These are phyloP conservation scores for Trematomus loennbergii DNA, from an alignment of 2,113 vertebrate species.

Conservation along the genomic window DNA sequence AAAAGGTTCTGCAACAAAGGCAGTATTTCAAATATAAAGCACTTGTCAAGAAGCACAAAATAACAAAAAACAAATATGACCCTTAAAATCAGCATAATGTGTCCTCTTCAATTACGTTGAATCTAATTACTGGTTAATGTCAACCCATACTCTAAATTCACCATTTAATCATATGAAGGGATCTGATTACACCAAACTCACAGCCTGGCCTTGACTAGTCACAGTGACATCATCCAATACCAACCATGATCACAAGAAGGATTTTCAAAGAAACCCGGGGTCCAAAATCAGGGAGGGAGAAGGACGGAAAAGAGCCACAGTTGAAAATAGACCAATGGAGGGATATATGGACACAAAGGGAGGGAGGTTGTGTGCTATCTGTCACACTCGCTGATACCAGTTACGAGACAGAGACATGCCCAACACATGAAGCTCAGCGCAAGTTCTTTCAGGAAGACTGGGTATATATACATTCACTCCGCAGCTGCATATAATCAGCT, in stretches of 20 bases:
- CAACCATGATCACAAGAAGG: slow-evolving; percentile 16
- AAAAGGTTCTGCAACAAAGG: no score
- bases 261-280: slow-evolving; percentile 29
- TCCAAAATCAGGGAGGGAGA: background rate
- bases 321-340: slow-evolving; percentile 9
- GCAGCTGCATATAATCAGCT: no score
- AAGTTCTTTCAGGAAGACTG: no score
- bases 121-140: no score
- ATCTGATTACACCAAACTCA: slow-evolving; percentile 2
- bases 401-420: slow-evolving; percentile 13
- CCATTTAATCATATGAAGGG: background rate
- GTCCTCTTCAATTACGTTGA: no score
- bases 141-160: background rate
- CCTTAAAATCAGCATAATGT: no score
- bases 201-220: slow-evolving; percentile 18
- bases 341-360: slow-evolving; percentile 11
- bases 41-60: no score
- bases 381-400: slow-evolving; percentile 28
- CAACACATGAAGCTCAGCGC: background rate
- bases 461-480: no score
- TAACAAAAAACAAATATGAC: no score
- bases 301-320: background rate
- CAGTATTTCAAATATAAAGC: no score
- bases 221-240: slow-evolving; percentile 58
- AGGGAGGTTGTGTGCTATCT: slow-evolving; percentile 12